Evolutionary conservation across 2,113 vertebrate species (phyloP).

Genomic region (Platysteira castanea): DNA sequence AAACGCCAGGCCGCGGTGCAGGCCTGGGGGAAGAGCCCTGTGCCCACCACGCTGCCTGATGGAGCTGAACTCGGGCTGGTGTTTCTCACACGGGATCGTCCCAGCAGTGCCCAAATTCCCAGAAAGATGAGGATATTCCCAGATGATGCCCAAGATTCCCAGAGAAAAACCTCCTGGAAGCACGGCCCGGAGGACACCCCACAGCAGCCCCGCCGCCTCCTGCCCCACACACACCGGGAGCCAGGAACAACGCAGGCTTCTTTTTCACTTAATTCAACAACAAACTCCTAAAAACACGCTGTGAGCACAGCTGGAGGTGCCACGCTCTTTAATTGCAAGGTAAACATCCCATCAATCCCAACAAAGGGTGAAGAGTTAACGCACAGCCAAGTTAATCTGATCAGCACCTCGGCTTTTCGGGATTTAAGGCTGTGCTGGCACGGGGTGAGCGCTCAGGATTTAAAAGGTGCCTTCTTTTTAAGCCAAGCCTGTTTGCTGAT

Average conservation of each 20-base stretch:
- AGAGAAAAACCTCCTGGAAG: neutral
- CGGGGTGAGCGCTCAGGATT: fast-evolving
- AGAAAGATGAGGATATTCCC: too few relatives aligned
- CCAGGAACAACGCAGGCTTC: fast-evolving
- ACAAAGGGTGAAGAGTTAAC: neutral
- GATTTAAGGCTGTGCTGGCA: neutral
- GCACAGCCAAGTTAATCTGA: neutral
- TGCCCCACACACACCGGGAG: fast-evolving
- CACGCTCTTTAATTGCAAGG: fast-evolving
- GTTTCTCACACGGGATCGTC: neutral
- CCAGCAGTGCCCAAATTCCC: too few relatives aligned
- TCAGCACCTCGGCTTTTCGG: neutral
- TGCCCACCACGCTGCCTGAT: neutral
- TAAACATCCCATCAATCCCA: neutral
- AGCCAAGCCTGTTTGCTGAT: neutral
- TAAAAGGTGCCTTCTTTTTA: neutral
- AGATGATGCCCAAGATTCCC: too few relatives aligned
- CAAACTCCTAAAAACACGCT: fast-evolving
- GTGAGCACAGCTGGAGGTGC: neutral
- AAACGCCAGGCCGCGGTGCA: neutral
- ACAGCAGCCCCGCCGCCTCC: neutral
- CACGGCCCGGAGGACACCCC: neutral
- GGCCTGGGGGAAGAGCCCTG: too few relatives aligned
- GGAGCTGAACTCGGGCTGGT: fast-evolving
- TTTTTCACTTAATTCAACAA: neutral